These are phyloP conservation scores for Meandrusa payeni DNA, from an alignment of 2,888 invertebrate species.

Conservation along the genomic window DNA sequence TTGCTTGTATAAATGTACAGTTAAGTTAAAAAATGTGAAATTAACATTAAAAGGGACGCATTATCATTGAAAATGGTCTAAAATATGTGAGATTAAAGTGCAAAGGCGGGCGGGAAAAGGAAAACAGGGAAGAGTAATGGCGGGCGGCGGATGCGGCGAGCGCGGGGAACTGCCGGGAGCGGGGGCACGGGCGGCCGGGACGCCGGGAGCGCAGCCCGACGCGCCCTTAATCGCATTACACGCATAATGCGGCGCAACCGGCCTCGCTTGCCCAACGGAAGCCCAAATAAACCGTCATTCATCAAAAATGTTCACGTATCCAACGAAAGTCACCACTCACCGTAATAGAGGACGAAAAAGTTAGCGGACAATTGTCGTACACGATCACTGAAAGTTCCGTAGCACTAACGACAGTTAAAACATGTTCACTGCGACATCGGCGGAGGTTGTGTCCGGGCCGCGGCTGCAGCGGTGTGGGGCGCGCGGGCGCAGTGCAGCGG, in stretches of 20 bases:
- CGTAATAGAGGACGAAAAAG: slow-evolving; percentile 13
- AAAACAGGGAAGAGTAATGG: slow-evolving; percentile 35
- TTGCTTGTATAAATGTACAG: no score
- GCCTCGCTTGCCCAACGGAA: slow-evolving; percentile 51
- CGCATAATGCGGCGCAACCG: slow-evolving; percentile 50
- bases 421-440: slow-evolving; percentile 34
- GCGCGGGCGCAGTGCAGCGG: slow-evolving; percentile 60
- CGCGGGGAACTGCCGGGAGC: slow-evolving; percentile 33
- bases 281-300: slow-evolving; percentile 37
- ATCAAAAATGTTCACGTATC: slow-evolving; percentile 26
- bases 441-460: slow-evolving; percentile 26
- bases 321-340: slow-evolving; percentile 13
- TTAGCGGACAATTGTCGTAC: slow-evolving; percentile 11
- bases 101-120: slow-evolving; percentile 46
- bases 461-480: slow-evolving; percentile 45
- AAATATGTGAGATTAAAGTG: slow-evolving; percentile 13
- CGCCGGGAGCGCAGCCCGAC: slow-evolving; percentile 39
- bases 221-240: slow-evolving; percentile 60
- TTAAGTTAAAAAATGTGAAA: background rate
- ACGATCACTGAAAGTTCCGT: slow-evolving; percentile 18
- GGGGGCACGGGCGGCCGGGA: slow-evolving; percentile 34
- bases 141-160: slow-evolving; percentile 29
- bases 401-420: slow-evolving; percentile 39
- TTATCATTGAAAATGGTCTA: background rate
- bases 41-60: background rate